Base-by-base conservation (phyloP, 1,140 invertebrate genomes). In the Drosophila kanapiae region DNA sequence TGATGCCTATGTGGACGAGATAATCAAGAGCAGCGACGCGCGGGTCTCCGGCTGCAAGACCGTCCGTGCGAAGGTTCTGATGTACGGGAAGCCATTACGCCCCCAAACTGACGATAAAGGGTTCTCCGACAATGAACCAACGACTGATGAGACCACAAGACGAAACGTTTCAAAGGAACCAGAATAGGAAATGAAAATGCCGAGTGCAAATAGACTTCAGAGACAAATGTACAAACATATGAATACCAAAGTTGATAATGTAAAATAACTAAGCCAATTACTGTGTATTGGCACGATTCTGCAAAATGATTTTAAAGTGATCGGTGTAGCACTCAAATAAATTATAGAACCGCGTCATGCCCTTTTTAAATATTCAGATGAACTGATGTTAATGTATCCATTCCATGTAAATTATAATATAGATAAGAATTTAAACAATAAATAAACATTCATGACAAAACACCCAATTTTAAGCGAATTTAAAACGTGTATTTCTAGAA, bases 41-140 rank as follows among this genome's bases (percentile, higher is more conserved):
- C 37, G 13, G 33, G 51, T 8, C 13, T 54, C 51, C 5, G 51
- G 51, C 18, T 54, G 51, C 33, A 54, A 54, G 33, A 6, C 51
- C 33, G 33, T 54, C 33, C 51, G 33, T 23, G 51, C 51, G 14
- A 54, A 54, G 35, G 51, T 54, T 23, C 8, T 54, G 18, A 9
- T 54, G 18, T 54, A 23, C 18, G 51, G 51, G 23, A 33, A 37
- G 10, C 33, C 18, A 18, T 3, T 37, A 23, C 7, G 1, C 33
- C 33, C 33, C 33, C 51, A 10, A 11, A 54, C 18, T 37, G 35
- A 23, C 33, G 35, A 37, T 18, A 5, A 37, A 38, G 7, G 4
- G 23, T 37, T 23, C 14, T 54, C 18, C 33, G 16, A 54, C 7
- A 37, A n/a, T 7, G 3, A 54, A 14, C 13, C 16, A 37, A n/a